A percentile compares a stretch with the other conserved stretches of the same genome.
These are phyloP conservation scores for Beaufortia kweichowensis DNA, from an alignment of 2,113 vertebrate species.

Conservation along the genomic window DNA sequence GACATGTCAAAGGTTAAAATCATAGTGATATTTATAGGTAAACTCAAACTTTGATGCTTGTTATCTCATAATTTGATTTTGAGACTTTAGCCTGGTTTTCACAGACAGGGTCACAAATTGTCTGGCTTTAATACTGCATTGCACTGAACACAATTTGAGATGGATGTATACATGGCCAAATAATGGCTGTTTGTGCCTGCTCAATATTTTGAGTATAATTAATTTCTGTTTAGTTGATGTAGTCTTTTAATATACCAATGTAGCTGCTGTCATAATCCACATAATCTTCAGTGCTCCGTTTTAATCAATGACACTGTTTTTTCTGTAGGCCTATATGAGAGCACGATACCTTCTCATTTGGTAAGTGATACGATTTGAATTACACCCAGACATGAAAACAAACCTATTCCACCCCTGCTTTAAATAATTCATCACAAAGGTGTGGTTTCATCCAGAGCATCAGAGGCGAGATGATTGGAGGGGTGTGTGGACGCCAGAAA, in stretches of 20 bases:
- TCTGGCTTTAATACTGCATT: no score
- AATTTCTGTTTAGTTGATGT: background rate
- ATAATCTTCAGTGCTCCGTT: background rate
- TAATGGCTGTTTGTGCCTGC: no score
- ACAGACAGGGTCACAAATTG: no score
- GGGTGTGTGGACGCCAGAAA: background rate
- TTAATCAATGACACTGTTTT: background rate
- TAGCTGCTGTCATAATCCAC: background rate
- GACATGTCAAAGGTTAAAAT: no score
- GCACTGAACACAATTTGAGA: no score
- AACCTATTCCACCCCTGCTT: background rate
- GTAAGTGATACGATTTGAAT: background rate
- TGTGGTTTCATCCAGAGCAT: conserved; percentile 18
- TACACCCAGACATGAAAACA: background rate
- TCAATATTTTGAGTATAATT: no score
- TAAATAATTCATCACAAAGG: conserved; percentile 44
- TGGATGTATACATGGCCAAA: no score
- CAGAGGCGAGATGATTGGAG: conserved; percentile 36
- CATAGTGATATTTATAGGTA: no score
- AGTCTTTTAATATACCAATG: background rate
- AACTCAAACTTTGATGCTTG: no score
- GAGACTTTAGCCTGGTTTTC: no score
- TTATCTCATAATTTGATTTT: no score
- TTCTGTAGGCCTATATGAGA: background rate
- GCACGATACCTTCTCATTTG: conserved; percentile 50